These are phyloP conservation scores for Serranus cabrilla DNA, from an alignment of 2,797 vertebrate genomes.

Conservation along the genomic window DNA sequence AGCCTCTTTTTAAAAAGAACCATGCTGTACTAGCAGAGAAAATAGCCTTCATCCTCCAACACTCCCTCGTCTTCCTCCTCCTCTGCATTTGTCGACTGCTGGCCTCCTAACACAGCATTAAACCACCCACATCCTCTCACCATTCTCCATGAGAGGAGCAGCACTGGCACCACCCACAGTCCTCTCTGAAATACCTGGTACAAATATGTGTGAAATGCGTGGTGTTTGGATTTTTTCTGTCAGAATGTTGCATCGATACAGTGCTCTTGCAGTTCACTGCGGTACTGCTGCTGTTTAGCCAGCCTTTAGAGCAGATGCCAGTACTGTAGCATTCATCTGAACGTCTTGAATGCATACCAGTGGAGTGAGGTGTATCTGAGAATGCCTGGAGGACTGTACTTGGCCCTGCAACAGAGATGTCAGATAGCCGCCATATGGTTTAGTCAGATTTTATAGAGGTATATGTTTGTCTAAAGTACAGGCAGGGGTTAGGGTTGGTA, in stretches of 20 bases:
- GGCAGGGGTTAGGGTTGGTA: slow-evolving; percentile 23
- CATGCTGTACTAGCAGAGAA: slow-evolving; percentile 41
- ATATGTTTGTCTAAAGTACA: slow-evolving; percentile 53
- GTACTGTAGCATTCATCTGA: slow-evolving; percentile 43
- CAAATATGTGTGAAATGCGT: slow-evolving; percentile 48
- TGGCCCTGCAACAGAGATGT: slow-evolving; percentile 52
- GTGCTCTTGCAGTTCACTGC: neutral
- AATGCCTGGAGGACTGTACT: slow-evolving; percentile 63
- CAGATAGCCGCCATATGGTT: slow-evolving; percentile 63
- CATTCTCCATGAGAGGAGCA: slow-evolving; percentile 57
- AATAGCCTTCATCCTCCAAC: slow-evolving; percentile 74
- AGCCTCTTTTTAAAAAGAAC: slow-evolving; percentile 30
- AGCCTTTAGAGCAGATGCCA: slow-evolving; percentile 16
- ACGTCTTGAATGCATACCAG: slow-evolving; percentile 69
- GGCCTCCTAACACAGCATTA: slow-evolving; percentile 65
- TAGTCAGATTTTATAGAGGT: slow-evolving; percentile 54
- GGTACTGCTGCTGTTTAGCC: slow-evolving; percentile 21
- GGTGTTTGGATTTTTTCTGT: slow-evolving; percentile 8
- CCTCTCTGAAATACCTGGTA: slow-evolving; percentile 63
- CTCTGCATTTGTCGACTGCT: slow-evolving; percentile 72
- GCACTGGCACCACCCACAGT: slow-evolving; percentile 65
- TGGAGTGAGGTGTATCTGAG: slow-evolving; percentile 63
- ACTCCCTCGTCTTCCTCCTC: slow-evolving; percentile 77
- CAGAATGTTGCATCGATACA: slow-evolving; percentile 16
- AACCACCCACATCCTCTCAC: slow-evolving; percentile 75